A percentile compares a stretch with the other conserved stretches of the same genome.
Evolutionary conservation across 2,113 vertebrate genomes (phyloP).

Genomic region (Pagrus major): DNA sequence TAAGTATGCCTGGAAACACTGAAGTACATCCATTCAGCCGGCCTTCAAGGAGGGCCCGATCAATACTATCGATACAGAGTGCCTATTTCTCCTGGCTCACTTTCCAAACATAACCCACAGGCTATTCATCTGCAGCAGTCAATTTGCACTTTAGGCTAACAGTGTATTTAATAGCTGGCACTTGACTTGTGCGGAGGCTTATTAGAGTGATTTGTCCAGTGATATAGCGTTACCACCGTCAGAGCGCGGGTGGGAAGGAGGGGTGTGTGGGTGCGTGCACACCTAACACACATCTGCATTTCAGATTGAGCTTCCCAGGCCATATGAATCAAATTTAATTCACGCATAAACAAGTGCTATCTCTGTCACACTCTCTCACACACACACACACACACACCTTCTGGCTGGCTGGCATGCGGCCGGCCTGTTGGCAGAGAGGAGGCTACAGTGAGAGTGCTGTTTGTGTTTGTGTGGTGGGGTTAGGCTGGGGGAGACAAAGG

Average conservation of each 20-base stretch:
- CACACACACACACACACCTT: slow-evolving; percentile 24
- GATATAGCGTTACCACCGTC: slow-evolving; percentile 85
- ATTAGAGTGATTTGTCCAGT: slow-evolving; percentile 90
- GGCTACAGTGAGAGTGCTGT: slow-evolving; percentile 63
- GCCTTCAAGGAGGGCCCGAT: slow-evolving; percentile 80
- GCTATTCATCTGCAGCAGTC: slow-evolving; percentile 89
- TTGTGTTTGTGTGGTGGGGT: slow-evolving; percentile 71
- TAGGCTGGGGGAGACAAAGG: slow-evolving; percentile 84
- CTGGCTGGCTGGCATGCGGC: slow-evolving; percentile 60
- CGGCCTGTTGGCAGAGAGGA: slow-evolving; percentile 84
- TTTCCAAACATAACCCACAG: slow-evolving; percentile 80
- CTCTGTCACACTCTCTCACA: slow-evolving; percentile 34
- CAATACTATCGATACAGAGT: slow-evolving; percentile 86
- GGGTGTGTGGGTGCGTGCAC: neutral
- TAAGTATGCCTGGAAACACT: slow-evolving; percentile 61
- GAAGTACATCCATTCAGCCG: slow-evolving; percentile 62
- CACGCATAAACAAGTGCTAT: slow-evolving; percentile 45
- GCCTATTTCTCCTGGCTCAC: slow-evolving; percentile 81
- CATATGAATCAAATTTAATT: slow-evolving; percentile 54
- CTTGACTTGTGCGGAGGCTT: slow-evolving; percentile 84
- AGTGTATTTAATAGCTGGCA: slow-evolving; percentile 85
- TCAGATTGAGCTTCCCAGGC: slow-evolving; percentile 50
- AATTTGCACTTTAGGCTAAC: slow-evolving; percentile 87
- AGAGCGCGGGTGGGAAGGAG: slow-evolving; percentile 7
- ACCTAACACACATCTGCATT: slow-evolving; percentile 42